Conservation (phyloP, 2,797 vertebrate species). For the Melanogrammus aeglefinus region DNA sequence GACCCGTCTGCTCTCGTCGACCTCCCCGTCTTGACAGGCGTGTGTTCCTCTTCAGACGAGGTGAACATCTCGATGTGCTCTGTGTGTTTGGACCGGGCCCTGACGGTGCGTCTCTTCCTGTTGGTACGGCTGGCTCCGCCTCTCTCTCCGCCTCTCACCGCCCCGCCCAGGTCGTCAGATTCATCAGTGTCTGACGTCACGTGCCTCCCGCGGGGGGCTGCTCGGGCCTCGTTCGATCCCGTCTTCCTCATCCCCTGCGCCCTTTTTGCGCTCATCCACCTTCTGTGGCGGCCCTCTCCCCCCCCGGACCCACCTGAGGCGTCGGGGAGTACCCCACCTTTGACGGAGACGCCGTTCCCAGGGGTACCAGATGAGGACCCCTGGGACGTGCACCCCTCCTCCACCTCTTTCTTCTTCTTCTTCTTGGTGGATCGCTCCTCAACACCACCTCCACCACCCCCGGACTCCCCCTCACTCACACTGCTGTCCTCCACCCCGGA, state of each 20-base stretch:
- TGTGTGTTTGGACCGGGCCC: slow-evolving; percentile 46
- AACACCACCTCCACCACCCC: slow-evolving; percentile 46
- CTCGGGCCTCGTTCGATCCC: no score
- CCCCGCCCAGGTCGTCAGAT: slow-evolving; percentile 81
- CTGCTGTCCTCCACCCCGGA: slow-evolving; percentile 34
- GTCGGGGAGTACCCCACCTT: slow-evolving; percentile 11
- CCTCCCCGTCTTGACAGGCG: slow-evolving; percentile 43
- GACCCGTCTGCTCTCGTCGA: neutral
- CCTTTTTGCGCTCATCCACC: neutral
- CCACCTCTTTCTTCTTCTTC: neutral
- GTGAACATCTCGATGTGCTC: slow-evolving; percentile 76
- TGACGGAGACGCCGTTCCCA: neutral
- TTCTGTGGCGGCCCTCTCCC: slow-evolving; percentile 32
- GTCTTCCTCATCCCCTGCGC: neutral
- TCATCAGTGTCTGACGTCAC: slow-evolving; percentile 69
- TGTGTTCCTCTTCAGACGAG: slow-evolving; percentile 80
- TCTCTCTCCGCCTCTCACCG: slow-evolving; percentile 17
- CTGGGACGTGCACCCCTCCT: slow-evolving; percentile 17
- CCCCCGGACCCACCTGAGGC: slow-evolving; percentile 64
- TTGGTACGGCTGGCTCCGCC: neutral
- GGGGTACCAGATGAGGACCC: neutral
- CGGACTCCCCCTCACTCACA: slow-evolving; percentile 35
- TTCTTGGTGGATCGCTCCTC: slow-evolving; percentile 39
- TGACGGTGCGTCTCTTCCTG: neutral
- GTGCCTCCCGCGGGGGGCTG: neutral